A percentile compares a stretch with the other conserved stretches of the same genome.
These are phyloP conservation scores for Perca fluviatilis DNA, from an alignment of 2,113 vertebrate genomes.

Conservation along the genomic window DNA sequence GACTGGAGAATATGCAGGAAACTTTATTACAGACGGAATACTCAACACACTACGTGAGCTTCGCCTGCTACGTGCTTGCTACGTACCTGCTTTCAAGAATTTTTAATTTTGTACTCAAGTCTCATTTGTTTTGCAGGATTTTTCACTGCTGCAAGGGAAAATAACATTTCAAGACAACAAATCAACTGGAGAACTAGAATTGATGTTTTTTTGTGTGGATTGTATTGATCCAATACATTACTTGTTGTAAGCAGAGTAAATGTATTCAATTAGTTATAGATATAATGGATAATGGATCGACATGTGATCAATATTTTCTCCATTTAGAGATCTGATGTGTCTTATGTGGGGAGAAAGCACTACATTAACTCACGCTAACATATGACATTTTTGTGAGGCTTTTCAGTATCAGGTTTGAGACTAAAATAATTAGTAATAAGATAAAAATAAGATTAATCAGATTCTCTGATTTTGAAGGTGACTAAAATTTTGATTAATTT, in stretches of 20 bases:
- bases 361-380: neutral
- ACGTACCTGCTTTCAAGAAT: no score
- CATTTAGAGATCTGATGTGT: slow-evolving; percentile 1
- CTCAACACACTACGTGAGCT: no score
- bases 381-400: neutral
- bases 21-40: no score
- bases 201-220: neutral
- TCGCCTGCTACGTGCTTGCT: no score
- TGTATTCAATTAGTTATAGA: neutral
- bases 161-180: neutral
- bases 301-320: slow-evolving; percentile 16
- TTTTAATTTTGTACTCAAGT: no score
- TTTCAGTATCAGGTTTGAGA: neutral
- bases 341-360: neutral
- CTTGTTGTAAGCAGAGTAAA: slow-evolving; percentile 2
- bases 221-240: slow-evolving; percentile 15
- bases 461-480: neutral
- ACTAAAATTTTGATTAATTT: neutral
- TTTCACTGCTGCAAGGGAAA: neutral
- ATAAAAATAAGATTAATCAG: neutral
- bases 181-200: neutral
- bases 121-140: no score
- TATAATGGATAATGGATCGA: slow-evolving; percentile 20
- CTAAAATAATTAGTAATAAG: neutral
- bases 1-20: no score